Percentiles rank a stretch among this genome's conserved stretches.
These are phyloP conservation scores for Megalonaias nervosa DNA, from an alignment of 1,140 invertebrate genomes.

Conservation along the genomic window DNA sequence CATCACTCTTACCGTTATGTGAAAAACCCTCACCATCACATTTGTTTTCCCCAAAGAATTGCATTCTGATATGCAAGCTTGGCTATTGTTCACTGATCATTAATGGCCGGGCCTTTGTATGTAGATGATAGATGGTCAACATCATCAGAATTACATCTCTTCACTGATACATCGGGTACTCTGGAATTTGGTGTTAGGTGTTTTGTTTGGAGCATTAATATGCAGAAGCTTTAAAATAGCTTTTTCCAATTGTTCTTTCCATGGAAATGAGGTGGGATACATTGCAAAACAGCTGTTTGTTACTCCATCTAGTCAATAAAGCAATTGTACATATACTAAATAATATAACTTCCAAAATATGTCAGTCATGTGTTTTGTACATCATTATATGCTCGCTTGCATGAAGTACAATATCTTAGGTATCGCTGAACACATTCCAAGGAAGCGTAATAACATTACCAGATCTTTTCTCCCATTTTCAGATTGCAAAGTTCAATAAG, in stretches of 20 bases:
- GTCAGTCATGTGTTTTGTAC: constrained; percentile 27
- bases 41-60: constrained; percentile 15
- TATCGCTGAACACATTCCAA: constrained; percentile 23
- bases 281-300: constrained; percentile 16
- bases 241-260: constrained; percentile 31
- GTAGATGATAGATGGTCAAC: constrained; percentile 8
- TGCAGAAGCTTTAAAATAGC: constrained; percentile 2
- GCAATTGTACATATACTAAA: constrained; percentile 34
- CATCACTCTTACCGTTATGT: constrained; percentile 7
- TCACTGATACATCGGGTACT: constrained; percentile 8
- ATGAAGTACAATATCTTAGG: constrained; percentile 29
- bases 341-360: constrained; percentile 18
- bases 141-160: background rate
- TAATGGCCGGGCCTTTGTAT: constrained; percentile 21
- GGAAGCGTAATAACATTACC: constrained; percentile 27
- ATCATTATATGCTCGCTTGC: constrained; percentile 11
- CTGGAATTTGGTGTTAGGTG: background rate
- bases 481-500: constrained; percentile 13
- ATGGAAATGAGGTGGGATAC: constrained; percentile 25
- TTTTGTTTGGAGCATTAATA: constrained; percentile 13
- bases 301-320: constrained; percentile 34
- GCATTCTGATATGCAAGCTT: constrained; percentile 6
- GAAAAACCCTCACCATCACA: constrained; percentile 4
- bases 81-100: constrained; percentile 12
- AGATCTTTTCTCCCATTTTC: constrained; percentile 35